A percentile compares a stretch with the other conserved stretches of the same genome.
These are phyloP conservation scores for Alexandromys fortis DNA, from an alignment of 2,113 vertebrate species.

Conservation along the genomic window DNA sequence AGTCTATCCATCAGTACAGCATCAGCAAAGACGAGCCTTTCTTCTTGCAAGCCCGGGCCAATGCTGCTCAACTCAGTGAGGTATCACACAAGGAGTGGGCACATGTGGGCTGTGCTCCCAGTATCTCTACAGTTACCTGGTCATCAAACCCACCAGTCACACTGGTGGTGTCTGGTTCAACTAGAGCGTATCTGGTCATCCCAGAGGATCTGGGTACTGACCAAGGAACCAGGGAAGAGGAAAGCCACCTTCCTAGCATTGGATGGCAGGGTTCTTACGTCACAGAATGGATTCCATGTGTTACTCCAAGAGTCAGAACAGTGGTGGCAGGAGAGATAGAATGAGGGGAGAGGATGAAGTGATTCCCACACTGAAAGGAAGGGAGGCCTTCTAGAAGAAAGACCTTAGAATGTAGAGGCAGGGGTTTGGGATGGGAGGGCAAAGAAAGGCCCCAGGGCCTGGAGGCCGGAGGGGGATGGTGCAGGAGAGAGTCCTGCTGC, in stretches of 20 bases:
- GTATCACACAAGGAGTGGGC: constrained; percentile 77
- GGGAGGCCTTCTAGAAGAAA: not conserved
- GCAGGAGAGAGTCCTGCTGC: not conserved
- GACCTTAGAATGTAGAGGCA: not conserved
- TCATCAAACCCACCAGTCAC: not conserved
- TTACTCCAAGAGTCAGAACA: not conserved
- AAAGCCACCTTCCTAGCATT: not conserved
- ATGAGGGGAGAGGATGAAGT: not conserved
- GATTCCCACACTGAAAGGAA: not conserved
- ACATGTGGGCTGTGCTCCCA: not conserved
- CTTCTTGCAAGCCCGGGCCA: constrained; percentile 94
- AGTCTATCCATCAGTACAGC: constrained; percentile 94
- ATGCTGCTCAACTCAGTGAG: constrained; percentile 95
- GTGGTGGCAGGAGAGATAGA: not conserved
- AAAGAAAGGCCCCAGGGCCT: not conserved
- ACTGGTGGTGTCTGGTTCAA: too few relatives aligned
- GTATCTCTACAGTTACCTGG: not conserved
- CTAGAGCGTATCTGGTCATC: not conserved
- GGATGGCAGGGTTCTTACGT: not conserved
- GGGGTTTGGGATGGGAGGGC: not conserved
- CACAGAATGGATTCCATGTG: not conserved
- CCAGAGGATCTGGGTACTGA: not conserved
- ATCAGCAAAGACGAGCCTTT: constrained; percentile 95
- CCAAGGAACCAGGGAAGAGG: not conserved
- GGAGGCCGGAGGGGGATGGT: not conserved